These are phyloP conservation scores for Hylaeus volcanicus DNA, from an alignment of 1,140 invertebrate genomes.

Conservation along the genomic window DNA sequence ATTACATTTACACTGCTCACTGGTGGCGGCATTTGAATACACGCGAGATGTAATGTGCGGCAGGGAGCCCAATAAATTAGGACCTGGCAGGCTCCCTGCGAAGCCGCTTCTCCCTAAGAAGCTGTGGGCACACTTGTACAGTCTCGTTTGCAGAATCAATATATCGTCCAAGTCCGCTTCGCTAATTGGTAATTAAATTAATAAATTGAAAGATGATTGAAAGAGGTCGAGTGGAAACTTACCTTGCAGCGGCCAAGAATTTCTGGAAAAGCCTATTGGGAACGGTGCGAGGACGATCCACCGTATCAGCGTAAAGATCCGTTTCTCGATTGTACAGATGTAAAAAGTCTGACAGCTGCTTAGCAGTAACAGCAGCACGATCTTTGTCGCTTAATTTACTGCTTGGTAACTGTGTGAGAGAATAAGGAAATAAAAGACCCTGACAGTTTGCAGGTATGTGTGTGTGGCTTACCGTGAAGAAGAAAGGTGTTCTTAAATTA, in stretches of 20 bases:
- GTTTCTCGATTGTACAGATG: conserved; percentile 94
- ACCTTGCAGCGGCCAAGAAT: conserved; percentile 81
- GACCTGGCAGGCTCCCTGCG: conserved; percentile 74
- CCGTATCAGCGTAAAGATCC: conserved; percentile 86
- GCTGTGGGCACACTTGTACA: conserved; percentile 85
- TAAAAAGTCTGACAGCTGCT: conserved; percentile 95
- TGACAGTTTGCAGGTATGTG: neutral
- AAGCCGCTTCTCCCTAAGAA: conserved; percentile 82
- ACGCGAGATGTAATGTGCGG: conserved; percentile 79
- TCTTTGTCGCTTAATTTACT: conserved; percentile 91
- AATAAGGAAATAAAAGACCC: conserved; percentile 31
- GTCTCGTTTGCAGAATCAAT: conserved; percentile 83
- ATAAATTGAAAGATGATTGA: neutral
- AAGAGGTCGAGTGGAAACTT: conserved; percentile 23
- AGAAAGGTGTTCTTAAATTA: conserved; percentile 88
- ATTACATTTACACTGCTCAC: conserved; percentile 77
- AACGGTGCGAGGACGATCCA: conserved; percentile 83
- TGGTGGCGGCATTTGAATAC: conserved; percentile 73
- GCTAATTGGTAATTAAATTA: conserved; percentile 71
- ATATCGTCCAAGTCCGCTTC: conserved; percentile 85
- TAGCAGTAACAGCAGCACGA: conserved; percentile 91
- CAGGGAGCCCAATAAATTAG: conserved; percentile 78
- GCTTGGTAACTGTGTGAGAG: conserved; percentile 84
- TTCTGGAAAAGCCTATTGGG: conserved; percentile 83
- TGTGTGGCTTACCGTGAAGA: conserved; percentile 82